Evolutionary conservation across 2,888 invertebrate species (phyloP), one percentile per base, ranked within the genome.

Genomic region (Phaedon cochleariae): DNA sequence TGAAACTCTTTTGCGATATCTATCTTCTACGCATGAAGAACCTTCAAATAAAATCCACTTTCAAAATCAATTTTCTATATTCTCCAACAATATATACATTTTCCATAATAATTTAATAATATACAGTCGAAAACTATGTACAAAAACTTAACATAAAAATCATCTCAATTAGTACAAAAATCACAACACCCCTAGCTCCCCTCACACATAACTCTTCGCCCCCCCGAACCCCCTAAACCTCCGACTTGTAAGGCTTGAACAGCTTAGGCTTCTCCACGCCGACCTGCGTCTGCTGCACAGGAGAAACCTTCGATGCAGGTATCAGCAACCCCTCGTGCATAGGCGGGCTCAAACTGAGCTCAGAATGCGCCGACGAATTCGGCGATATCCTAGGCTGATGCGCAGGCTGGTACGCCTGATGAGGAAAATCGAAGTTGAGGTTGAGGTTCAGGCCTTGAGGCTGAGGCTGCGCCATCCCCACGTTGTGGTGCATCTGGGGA

Each of bases 231-330:
- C 31, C 15, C 64, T 82, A 84, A 65, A 78, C 78, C 71, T 89
- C 89, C 54, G 86, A 86, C 76, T 92, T 92, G 84, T 92, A 92
- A 0, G 92, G 92, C 80, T 92, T 91, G 79, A 92, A 92, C 21
- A 92, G 84, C 78, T 91, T 90, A 0, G 90, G 90, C 74, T 87
- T 87, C 45, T 85, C 81, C 18, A 70, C 60, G 17, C 22, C 1
- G 4, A 64, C 64, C 29, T 67, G 69, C 15, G 68, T 75, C 82
- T 76, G 64, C 82, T 76, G 64, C 76, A 67, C 82, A 62, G 76
- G 82, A 1, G 41, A 12, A 70, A 66, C 72, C 73, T 76, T 79
- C 59, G 69, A 73, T 54, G 82, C 74, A 5, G 80, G 79, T 65
- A 83, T 81, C 26, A 82, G 70, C 2, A 83, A 71, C 52, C 69